Evolutionary conservation across 2,113 vertebrate species (phyloP).

Genomic region (Euleptes europaea): DNA sequence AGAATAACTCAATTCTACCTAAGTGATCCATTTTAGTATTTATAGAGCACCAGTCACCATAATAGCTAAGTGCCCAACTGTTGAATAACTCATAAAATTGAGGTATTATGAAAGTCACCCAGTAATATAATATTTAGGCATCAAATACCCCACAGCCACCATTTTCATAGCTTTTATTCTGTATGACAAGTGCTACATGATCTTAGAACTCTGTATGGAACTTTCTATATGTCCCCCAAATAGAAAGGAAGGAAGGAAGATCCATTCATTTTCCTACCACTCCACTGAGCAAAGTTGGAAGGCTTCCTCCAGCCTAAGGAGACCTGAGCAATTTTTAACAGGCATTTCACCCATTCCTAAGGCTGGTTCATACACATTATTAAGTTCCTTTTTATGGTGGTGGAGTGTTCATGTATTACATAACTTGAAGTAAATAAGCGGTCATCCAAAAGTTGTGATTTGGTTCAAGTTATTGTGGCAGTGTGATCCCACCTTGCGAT

Average conservation of each 20-base stretch:
- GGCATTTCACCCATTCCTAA: not conserved
- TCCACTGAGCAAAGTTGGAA: no score
- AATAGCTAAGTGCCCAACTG: not conserved
- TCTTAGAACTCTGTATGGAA: not conserved
- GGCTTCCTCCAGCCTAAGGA: no score
- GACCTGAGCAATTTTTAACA: not conserved
- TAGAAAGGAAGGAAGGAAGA: no score
- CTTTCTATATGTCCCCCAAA: no score
- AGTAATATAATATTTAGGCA: not conserved
- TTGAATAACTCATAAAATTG: conserved; percentile 9
- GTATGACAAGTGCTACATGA: not conserved
- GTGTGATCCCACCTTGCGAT: no score
- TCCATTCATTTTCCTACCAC: no score
- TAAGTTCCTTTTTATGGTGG: no score
- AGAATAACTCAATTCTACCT: conserved; percentile 34
- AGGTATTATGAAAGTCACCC: not conserved
- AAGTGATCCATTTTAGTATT: not conserved
- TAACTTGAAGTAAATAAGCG: no score
- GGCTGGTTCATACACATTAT: not conserved
- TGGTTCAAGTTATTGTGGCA: no score
- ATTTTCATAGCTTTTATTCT: not conserved
- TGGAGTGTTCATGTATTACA: no score
- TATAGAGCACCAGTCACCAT: not conserved
- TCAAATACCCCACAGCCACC: not conserved
- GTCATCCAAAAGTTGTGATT: no score